A percentile compares a stretch with the other conserved stretches of the same genome.
Conservation (phyloP, 2,113 vertebrate genomes). For the Pelobates fuscus region DNA sequence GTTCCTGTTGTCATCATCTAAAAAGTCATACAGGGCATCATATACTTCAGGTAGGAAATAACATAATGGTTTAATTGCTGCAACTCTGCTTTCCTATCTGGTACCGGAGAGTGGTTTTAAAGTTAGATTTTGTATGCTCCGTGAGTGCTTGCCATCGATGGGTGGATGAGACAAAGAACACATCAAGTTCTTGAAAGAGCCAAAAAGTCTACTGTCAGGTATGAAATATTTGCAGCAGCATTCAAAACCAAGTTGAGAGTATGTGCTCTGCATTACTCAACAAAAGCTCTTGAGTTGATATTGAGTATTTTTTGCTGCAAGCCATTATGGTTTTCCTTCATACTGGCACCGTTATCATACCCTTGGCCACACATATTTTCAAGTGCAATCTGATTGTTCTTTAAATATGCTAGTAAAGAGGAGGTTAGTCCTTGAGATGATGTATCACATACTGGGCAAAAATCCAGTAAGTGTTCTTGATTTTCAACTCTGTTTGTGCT, state of each 20-base stretch:
- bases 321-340: neutral
- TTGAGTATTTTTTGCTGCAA: neutral
- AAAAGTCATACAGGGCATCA: neutral
- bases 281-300: slow-evolving; percentile 4
- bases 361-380: neutral
- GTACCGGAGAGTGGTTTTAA: neutral
- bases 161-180: neutral
- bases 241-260: neutral
- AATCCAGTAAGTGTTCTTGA: neutral
- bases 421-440: neutral
- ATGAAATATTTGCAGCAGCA: neutral
- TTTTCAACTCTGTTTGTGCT: neutral
- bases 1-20: too few species aligned
- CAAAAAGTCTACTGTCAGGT: neutral
- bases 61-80: neutral
- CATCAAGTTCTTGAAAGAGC: neutral
- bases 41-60: neutral
- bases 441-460: neutral
- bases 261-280: neutral
- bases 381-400: neutral
- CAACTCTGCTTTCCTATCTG: neutral
- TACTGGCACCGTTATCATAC: neutral
- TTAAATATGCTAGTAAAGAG: neutral
- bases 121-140: neutral
- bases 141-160: neutral